Evolutionary conservation across 2,797 vertebrate genomes (phyloP).

Genomic region (Amphiprion clarkii): DNA sequence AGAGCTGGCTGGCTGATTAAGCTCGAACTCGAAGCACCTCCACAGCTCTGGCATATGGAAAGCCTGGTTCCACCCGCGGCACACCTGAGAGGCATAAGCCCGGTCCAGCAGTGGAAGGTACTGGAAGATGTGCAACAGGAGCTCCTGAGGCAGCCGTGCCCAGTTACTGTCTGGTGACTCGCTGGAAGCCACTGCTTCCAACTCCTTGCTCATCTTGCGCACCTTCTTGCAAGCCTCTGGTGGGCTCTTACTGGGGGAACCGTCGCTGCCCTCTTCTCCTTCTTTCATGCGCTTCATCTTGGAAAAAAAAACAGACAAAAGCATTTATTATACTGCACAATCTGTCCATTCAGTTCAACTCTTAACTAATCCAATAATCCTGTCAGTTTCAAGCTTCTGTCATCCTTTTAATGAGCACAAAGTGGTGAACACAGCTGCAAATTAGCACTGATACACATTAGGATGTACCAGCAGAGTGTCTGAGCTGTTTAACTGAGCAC

Average conservation of each 20-base stretch:
- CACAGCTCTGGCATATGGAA: constrained; percentile 99
- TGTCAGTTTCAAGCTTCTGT: too few relatives aligned
- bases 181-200: constrained; percentile 22
- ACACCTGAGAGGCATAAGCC: constrained; percentile 95
- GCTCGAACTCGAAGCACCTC: constrained; percentile 98
- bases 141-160: constrained; percentile 93
- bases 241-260: constrained; percentile 79
- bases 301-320: not conserved
- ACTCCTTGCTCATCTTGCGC: constrained; percentile 71
- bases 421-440: too few relatives aligned
- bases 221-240: constrained; percentile 86
- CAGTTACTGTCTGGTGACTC: constrained; percentile 79
- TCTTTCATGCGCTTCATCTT: constrained; percentile 95
- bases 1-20: constrained; percentile 96
- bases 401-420: too few relatives aligned
- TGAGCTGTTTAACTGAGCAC: too few relatives aligned
- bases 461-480: too few relatives aligned
- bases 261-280: constrained; percentile 78
- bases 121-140: constrained; percentile 95
- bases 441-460: too few relatives aligned
- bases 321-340: not conserved
- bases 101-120: constrained; percentile 95
- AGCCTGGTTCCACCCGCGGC: constrained; percentile 94
- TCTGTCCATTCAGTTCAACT: too few relatives aligned
- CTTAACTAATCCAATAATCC: too few relatives aligned